phyloP scores from a whole-genome alignment of 2,888 invertebrate species.

The Nymphalis urticae region DNA sequence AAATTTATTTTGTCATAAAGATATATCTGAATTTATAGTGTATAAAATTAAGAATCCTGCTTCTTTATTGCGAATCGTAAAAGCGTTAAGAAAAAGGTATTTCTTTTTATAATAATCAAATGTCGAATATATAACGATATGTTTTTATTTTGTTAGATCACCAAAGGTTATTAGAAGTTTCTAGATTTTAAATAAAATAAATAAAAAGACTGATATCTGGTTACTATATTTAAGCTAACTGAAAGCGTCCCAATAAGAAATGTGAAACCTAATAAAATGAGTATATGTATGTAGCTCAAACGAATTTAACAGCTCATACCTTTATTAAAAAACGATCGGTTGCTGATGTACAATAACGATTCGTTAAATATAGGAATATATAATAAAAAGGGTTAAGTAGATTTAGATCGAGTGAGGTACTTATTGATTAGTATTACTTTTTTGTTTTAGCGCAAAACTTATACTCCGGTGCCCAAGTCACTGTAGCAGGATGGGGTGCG shows the following conservation, averaged over 20 bases:
- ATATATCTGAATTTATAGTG: constrained; percentile 28
- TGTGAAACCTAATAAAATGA: too few species aligned
- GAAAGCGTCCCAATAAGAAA: too few species aligned
- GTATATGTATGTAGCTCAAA: too few species aligned
- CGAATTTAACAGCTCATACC: neutral
- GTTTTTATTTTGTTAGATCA: constrained; percentile 15
- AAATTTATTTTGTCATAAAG: constrained; percentile 12
- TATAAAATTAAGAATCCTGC: constrained; percentile 25
- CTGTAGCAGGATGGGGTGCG: constrained; percentile 94
- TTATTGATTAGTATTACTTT: neutral
- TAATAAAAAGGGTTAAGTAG: neutral
- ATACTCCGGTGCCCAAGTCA: constrained; percentile 85
- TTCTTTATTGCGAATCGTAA: constrained; percentile 26
- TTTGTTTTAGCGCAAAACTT: constrained; percentile 75
- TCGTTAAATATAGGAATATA: neutral
- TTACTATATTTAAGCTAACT: too few species aligned
- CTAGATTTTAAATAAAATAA: neutral
- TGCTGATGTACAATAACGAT: too few species aligned
- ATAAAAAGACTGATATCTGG: too few species aligned
- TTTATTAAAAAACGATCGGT: too few species aligned
- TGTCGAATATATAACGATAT: neutral
- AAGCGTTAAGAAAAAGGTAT: constrained; percentile 10
- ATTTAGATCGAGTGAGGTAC: too few species aligned
- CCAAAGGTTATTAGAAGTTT: neutral
- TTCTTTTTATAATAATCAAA: neutral